Evolutionary conservation across 2,113 vertebrate species (phyloP), one percentile per base, ranked within the genome.

Genomic region (Catharus fuscescens): DNA sequence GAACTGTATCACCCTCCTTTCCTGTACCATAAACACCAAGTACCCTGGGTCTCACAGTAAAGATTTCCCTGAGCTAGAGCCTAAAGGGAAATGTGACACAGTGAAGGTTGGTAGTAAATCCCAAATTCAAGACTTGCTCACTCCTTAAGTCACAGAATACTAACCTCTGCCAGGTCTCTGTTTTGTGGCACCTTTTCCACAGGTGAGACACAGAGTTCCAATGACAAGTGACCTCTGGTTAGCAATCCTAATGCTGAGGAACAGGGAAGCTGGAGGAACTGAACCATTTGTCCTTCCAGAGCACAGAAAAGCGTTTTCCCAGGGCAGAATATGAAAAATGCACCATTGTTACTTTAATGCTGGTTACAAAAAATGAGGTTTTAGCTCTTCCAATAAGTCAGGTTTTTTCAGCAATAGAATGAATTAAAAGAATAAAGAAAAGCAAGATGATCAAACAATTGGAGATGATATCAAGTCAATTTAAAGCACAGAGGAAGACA

Each of bases 361-460:
- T 76, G 11, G 16, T 48, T 67, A 56, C 44, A 86, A 88, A 92
- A 86, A 86, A 73, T 6, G 7, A 42, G 6, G n/a, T 4, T 72
- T 93, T 78, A 8, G 0, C 31, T 62, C 48, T 45, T 57, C 16
- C 26, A 69, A 67, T 29, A 62, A 64, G 66, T 36, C 5, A 40
- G 1, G 1, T 2, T 12, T 14, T 61, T 57, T 31, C 18, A 80
- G 32, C 38, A 88, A 61, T 65, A 20, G 12, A 52, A 78, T 81
- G 4, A 26, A 82, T 54, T 90, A 52, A 62, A 82, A 85, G 50
- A 61, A 72, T 21, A 62, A 77, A 85, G 45, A 87, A 80, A 28
- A 62, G 16, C 77, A 92, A 80, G 11, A 77, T n/a, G 59, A 95
- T 72, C 45, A 80, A 93, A 91, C 42, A 95, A 29, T 4, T 69